Percentiles rank a stretch among this genome's conserved stretches.
These are phyloP conservation scores for Melanerpes formicivorus DNA, from an alignment of 2,113 vertebrate species.

Conservation along the genomic window DNA sequence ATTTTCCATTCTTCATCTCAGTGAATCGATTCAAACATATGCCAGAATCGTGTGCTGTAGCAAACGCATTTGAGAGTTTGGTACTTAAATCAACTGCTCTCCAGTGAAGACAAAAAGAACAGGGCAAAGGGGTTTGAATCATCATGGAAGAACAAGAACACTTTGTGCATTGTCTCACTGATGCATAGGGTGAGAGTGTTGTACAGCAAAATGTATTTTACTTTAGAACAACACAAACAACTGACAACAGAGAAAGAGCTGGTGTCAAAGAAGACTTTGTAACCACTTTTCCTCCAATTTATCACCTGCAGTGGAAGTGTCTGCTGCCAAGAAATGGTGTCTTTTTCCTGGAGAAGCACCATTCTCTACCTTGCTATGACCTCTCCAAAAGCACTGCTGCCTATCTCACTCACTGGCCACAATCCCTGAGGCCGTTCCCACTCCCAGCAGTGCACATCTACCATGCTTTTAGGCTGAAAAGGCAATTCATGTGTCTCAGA, in stretches of 20 bases:
- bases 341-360: neutral
- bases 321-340: neutral
- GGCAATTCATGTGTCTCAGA: neutral
- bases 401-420: accelerated
- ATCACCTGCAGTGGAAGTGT: neutral
- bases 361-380: neutral
- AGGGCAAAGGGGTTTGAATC: neutral
- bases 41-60: neutral
- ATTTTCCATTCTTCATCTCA: conserved; percentile 24
- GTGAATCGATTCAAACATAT: conserved; percentile 41
- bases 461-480: neutral
- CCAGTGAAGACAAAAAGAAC: accelerated
- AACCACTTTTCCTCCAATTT: neutral
- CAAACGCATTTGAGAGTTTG: neutral
- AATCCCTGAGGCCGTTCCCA: accelerated
- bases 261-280: neutral
- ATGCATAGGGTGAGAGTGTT: accelerated
- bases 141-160: accelerated
- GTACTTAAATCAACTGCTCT: neutral
- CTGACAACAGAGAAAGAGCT: neutral
- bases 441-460: neutral
- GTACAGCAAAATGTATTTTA: accelerated
- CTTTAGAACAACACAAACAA: neutral
- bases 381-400: neutral
- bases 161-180: accelerated